A percentile compares a stretch with the other conserved stretches of the same genome.
These are phyloP conservation scores for Pseudomyrmex cubaensis DNA, from an alignment of 1,140 invertebrate species.

Conservation along the genomic window DNA sequence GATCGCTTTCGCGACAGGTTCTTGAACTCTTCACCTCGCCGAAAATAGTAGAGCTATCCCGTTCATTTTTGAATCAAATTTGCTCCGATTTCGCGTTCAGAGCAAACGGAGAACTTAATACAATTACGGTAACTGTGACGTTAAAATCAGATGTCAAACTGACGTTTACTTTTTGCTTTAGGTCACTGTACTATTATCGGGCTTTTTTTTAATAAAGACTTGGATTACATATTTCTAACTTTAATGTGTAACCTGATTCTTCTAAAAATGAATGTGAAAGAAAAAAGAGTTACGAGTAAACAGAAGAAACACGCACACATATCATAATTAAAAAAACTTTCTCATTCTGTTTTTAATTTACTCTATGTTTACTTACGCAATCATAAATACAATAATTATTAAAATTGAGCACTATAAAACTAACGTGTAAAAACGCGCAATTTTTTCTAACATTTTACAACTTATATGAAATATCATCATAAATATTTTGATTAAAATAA, in stretches of 20 bases:
- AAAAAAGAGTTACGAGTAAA: not conserved
- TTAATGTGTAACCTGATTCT: no score
- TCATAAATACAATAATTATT: no score
- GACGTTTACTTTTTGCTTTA: constrained; percentile 36
- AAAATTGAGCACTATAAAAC: no score
- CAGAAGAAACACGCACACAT: no score
- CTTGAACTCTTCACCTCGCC: constrained; percentile 68
- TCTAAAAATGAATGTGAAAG: not conserved
- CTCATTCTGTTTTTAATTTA: no score
- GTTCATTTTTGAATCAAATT: constrained; percentile 61
- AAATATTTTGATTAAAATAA: no score
- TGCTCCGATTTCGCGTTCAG: constrained; percentile 58
- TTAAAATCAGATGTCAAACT: constrained; percentile 31
- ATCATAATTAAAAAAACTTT: no score
- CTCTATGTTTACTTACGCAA: no score
- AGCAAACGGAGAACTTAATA: constrained; percentile 54
- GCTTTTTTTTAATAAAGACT: not conserved
- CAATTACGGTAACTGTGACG: constrained; percentile 14
- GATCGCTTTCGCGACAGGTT: constrained; percentile 37
- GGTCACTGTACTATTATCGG: constrained; percentile 11
- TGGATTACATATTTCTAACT: not conserved
- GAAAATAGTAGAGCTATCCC: constrained; percentile 58
- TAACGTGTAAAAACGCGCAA: no score
- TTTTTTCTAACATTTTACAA: no score
- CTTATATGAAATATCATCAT: no score